Evolutionary conservation across 2,888 invertebrate genomes (phyloP), one percentile per base, ranked within the genome.

Genomic region (Nomada fabriciana): DNA sequence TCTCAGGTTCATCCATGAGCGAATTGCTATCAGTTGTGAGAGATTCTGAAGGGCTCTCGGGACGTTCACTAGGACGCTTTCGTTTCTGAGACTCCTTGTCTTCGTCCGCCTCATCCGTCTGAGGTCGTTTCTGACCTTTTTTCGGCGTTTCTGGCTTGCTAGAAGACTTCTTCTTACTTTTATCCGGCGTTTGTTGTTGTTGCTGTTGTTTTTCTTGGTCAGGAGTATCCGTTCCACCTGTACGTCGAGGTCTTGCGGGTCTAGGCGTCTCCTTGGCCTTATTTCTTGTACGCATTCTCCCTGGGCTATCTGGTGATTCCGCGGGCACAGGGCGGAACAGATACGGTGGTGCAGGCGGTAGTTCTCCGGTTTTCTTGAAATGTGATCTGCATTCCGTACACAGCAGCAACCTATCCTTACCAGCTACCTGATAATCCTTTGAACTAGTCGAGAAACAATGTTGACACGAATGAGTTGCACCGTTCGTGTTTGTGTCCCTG

Each of bases 221-320:
- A 25, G 95, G 95, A n/a, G 95, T 95, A 77, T 95, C 95, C 55
- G 95, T 95, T 23, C 95, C 94, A 88, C 95, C 96, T 63, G 91
- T 91, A 85, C 96, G 95, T 94, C 96, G 95, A 60, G 96, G 95
- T 90, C 96, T 94, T 52, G 94, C 92, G 60, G 94, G 91, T 89
- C 94, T 93, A 68, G 93, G 92, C 78, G 91, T 93, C 94, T 98
- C 97, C 94, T 97, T 97, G 71, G 97, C 96, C 90, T 95, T 95
- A 94, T 98, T 97, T 90, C 98, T 95, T 83, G 98, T 98, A 93
- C 98, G 96, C 97, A 98, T 98, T 94, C 98, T 96, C 93, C 97
- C 97, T 71, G 98, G 98, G 92, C 97, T 97, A 93, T 97, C 98
- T 90, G 96, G 96, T 90, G 96, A 96, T 83, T 94, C 94, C 86